Evolutionary conservation across 2,113 vertebrate species (phyloP).

Genomic region (Nymphicus hollandicus): DNA sequence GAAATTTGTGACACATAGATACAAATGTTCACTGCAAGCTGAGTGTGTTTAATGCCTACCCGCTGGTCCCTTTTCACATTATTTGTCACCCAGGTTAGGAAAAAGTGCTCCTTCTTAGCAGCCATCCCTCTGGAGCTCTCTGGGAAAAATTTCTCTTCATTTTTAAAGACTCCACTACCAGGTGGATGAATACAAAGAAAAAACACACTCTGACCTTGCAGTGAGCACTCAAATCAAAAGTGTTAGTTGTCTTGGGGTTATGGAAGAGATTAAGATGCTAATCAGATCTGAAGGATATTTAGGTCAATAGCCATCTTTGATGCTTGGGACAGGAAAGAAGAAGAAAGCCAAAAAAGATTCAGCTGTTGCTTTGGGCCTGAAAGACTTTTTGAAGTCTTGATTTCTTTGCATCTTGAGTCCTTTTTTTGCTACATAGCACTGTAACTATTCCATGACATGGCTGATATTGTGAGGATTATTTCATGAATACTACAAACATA

Average conservation of each 20-base stretch:
- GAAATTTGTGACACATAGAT: background rate
- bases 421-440: background rate
- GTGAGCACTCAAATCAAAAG: background rate
- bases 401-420: background rate
- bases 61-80: background rate
- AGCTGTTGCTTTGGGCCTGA: background rate
- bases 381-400: background rate
- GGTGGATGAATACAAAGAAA: background rate
- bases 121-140: background rate
- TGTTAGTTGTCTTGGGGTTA: background rate
- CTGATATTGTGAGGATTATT: background rate
- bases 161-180: background rate
- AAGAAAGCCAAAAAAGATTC: background rate
- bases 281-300: background rate
- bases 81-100: background rate
- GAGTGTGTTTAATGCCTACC: background rate
- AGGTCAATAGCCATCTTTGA: background rate
- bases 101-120: background rate
- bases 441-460: background rate
- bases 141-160: background rate
- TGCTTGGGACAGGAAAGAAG: background rate
- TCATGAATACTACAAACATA: background rate
- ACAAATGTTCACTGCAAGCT: background rate
- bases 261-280: background rate
- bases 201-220: background rate